Base-by-base conservation (phyloP, 2,113 vertebrate genomes). In the Girardinichthys multiradiatus region DNA sequence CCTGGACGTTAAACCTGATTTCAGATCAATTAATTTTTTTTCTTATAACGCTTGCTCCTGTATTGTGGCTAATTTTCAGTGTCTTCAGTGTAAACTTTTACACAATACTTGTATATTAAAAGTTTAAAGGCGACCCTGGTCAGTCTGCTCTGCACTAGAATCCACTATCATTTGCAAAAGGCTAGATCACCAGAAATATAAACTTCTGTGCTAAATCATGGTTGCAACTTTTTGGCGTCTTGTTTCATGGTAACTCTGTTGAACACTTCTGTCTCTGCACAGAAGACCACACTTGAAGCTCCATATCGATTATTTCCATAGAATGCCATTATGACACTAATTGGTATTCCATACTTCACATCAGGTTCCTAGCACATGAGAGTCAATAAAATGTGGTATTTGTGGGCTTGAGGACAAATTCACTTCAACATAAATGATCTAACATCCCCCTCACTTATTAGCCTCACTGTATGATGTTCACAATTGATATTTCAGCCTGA, bases 231-330 rank as follows among this genome's bases (percentile, higher is more conserved):
- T 85, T 75, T 85, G 80, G 74, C 65, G 80, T 82, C 68, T 60
- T 75, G 30, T 57, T 75, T 86, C 72, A 88, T 79, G 73, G 88
- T 89, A 94, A 90, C 77, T 80, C 86, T 51, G 65, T 80, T n/a
- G 57, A 71, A 71, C 75, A 80, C 82, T 84, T 72, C 27, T 68
- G 81, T 33, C 42, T 54, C 64, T 30, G 61, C 2, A 26, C 33
- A 28, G 69, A 80, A 72, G 94, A 94, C 95, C 96, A 95, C 95
- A 96, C 94, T 88, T 78, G 91, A 93, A 95, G 74, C 84, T 73
- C 71, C 73, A 74, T 87, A 89, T 91, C 71, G 80, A 90, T 87
- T 77, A 89, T 87, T 90, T 82, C 89, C 84, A 87, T 88, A 86
- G 90, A 91, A 89, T 78, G 74, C 86, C 85, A 86, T 83, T 89